A percentile compares a stretch with the other conserved stretches of the same genome.
These are phyloP conservation scores for Phortica okadai DNA, from an alignment of 2,888 invertebrate species.

Conservation along the genomic window DNA sequence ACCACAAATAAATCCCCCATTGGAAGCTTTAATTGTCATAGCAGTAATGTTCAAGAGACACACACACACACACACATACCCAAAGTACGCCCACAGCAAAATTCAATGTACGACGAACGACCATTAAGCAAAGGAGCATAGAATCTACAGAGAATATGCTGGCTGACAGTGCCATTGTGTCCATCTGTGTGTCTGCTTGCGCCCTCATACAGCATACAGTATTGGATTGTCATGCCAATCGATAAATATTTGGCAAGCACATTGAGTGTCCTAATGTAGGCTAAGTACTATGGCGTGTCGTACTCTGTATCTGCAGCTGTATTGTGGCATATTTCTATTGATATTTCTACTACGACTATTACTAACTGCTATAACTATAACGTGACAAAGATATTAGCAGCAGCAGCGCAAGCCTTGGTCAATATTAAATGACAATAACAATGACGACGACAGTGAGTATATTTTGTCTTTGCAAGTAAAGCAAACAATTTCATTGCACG, in stretches of 20 bases:
- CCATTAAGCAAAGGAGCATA: background rate
- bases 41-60: background rate
- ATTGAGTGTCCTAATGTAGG: conserved; percentile 56
- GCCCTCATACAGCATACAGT: conserved; percentile 53
- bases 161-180: conserved; percentile 9
- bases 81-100: background rate
- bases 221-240: conserved; percentile 69
- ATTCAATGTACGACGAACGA: background rate
- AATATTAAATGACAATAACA: conserved; percentile 55
- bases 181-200: background rate
- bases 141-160: conserved; percentile 8
- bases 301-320: conserved; percentile 6
- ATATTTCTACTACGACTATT: background rate
- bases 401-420: conserved; percentile 52
- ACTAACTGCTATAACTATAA: conserved; percentile 41
- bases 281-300: conserved; percentile 52
- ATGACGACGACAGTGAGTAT: conserved; percentile 37
- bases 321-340: conserved; percentile 15
- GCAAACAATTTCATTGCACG: background rate
- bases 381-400: conserved; percentile 49
- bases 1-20: conserved; percentile 25
- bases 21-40: conserved; percentile 16
- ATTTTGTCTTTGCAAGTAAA: conserved; percentile 39
- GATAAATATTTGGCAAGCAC: conserved; percentile 66
- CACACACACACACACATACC: conserved; percentile 2